These are phyloP conservation scores for Akabosia matsudoensis DNA, from an alignment of 1,140 invertebrate species.

Conservation along the genomic window DNA sequence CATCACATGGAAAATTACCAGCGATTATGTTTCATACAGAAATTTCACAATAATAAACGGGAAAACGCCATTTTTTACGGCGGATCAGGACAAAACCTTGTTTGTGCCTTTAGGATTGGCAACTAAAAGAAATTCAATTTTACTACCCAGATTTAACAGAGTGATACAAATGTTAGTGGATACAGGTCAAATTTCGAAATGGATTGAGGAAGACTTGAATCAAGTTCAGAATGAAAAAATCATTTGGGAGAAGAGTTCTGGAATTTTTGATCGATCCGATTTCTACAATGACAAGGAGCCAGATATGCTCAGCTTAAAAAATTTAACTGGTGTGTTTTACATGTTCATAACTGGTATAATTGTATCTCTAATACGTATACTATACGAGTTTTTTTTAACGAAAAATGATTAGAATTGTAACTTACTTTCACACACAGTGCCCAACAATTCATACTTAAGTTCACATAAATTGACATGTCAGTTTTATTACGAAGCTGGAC, in stretches of 20 bases:
- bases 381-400: too few relatives aligned
- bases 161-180: neutral
- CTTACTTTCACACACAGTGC: too few relatives aligned
- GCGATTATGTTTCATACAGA: neutral
- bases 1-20: constrained; percentile 2
- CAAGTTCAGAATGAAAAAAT: neutral
- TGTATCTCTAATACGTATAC: too few relatives aligned
- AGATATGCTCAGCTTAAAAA: neutral
- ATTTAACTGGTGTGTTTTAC: neutral
- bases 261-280: neutral
- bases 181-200: neutral
- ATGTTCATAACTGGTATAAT: too few relatives aligned
- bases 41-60: neutral
- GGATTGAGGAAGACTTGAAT: neutral
- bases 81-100: constrained; percentile 2
- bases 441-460: too few relatives aligned
- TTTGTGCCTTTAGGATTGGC: constrained; percentile 12
- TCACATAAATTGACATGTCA: too few relatives aligned
- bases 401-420: too few relatives aligned
- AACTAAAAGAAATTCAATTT: neutral
- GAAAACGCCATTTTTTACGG: neutral
- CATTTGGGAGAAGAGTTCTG: neutral
- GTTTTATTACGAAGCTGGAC: too few relatives aligned
- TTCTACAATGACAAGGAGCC: neutral
- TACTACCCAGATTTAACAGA: constrained; percentile 1